Evolutionary conservation across 2,113 vertebrate genomes (phyloP), one percentile per base, ranked within the genome.

Genomic region (Sminthopsis crassicaudata): DNA sequence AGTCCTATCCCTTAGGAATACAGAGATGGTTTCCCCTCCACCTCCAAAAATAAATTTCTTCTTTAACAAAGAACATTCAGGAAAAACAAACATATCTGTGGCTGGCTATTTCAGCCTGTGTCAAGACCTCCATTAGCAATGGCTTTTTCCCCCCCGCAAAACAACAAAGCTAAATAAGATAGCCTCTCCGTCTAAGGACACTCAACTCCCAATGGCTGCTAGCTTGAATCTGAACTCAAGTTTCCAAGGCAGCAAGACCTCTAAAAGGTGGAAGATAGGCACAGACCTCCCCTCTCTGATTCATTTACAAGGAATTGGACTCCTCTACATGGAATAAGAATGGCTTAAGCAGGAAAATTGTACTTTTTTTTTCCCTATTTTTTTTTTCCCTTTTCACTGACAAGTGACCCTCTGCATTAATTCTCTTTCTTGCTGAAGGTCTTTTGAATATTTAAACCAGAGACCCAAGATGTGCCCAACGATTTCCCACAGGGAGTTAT

Each of bases 391-490:
- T 46, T 54, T 54, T 57, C 53, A 1, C 42, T 0, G 46, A 95
- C 97, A 84, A 96, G 92, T 93, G 52, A 95, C 94, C 92, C 96
- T 94, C 92, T 84, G 96, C 2, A 95, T 96, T 90, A 94, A 98
- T 97, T 96, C 97, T 91, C 93, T 98, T 97, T 93, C 93, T 97
- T 96, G 94, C 51, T 92, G 95, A 55, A 94, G 92, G 46, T 94
- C 97, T 91, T 96, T 6, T 97, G 97, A 98, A 98, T 97, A 98
- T 98, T 97, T 97, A 95, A 95, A 94, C 91, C 92, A 0, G 0
- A 89, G 94, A 51, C 94, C 94, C 2, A 53, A 91, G 92, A 95
- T 24, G 46, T 94, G 91, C 96, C 89, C 95, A 94, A 95, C 24
- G 97, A 97, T 97, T 97, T 95, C 95, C 36, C 12, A 89, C 91